A percentile compares a stretch with the other conserved stretches of the same genome.
Conservation (phyloP, 2,113 vertebrate species). For the human region GRCh38 chr3:70607501-70608000, state of each 20-base stretch:
- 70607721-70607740: neutral
- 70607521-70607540: neutral
- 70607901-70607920: conserved; percentile 1
- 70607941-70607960: neutral
- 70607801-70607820: neutral
- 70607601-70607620: neutral
- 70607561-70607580: neutral
- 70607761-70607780: neutral
- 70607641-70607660: neutral
- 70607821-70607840: neutral
- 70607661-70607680: neutral
- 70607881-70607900: conserved; percentile 17
- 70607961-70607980: conserved; percentile 26
- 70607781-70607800: neutral
- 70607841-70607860: conserved; percentile 12
- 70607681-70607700: too few relatives aligned
- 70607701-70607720: neutral
- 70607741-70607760: neutral
- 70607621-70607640: neutral
- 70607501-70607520: neutral
- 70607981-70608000: neutral
- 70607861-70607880: neutral
- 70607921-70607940: conserved; percentile 38
- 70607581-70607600: neutral
- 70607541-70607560: neutral